Evolutionary conservation across 2,888 invertebrate genomes (phyloP).

Genomic region (Conomelus anceps): DNA sequence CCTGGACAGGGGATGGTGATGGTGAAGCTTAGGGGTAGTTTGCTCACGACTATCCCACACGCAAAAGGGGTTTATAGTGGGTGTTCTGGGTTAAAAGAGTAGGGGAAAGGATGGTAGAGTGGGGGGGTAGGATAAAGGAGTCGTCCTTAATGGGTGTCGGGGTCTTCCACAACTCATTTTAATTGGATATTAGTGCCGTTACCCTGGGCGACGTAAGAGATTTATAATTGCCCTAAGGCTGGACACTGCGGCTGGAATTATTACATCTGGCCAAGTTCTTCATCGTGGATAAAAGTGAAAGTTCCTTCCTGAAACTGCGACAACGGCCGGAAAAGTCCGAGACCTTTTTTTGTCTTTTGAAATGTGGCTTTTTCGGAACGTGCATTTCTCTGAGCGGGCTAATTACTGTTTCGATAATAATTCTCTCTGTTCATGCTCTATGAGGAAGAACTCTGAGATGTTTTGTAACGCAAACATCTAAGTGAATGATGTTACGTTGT

Average conservation of each 20-base stretch:
- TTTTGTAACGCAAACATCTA: no score
- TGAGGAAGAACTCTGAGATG: neutral
- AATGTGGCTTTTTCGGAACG: neutral
- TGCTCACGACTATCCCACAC: neutral
- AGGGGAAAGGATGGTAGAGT: neutral
- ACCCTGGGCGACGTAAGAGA: neutral
- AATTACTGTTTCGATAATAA: neutral
- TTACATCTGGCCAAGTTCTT: neutral
- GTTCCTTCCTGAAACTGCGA: neutral
- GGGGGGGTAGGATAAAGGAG: neutral
- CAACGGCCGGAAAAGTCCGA: neutral
- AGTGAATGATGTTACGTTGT: no score
- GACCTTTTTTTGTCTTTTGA: neutral
- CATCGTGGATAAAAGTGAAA: neutral
- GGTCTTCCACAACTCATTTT: constrained; percentile 5
- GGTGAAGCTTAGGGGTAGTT: neutral
- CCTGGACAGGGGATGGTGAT: neutral
- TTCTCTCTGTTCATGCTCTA: neutral
- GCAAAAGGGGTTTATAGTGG: neutral
- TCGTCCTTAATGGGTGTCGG: neutral
- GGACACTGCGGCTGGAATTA: neutral
- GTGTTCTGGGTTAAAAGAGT: neutral
- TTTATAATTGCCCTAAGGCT: neutral
- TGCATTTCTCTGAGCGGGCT: neutral
- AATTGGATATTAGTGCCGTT: constrained; percentile 11